phyloP scores from a whole-genome alignment of 2,113 vertebrate species.

The Chascanopsetta lugubris region DNA sequence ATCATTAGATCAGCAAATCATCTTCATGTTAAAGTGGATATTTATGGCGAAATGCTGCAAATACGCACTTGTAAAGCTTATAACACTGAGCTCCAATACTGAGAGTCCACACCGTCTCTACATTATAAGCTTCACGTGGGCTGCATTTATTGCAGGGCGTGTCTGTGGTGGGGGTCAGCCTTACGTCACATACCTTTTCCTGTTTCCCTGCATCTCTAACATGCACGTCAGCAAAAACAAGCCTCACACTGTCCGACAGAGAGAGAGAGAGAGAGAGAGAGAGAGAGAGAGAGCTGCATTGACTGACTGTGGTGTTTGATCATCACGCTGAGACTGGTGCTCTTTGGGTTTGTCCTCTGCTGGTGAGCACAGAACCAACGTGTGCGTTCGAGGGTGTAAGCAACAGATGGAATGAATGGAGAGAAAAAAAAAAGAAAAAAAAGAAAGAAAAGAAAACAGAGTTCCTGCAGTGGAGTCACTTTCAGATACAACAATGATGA shows the following conservation, averaged over 20 bases:
- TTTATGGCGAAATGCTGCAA: constrained; percentile 48
- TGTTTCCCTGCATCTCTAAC: constrained; percentile 38
- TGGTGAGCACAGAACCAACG: constrained; percentile 55
- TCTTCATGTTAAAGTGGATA: constrained; percentile 35
- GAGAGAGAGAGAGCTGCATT: constrained; percentile 30
- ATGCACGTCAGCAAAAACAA: constrained; percentile 56
- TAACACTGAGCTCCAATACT: constrained; percentile 17
- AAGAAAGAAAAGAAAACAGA: not conserved
- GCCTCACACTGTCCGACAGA: constrained; percentile 32
- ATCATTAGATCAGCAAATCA: constrained; percentile 17
- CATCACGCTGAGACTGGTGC: constrained; percentile 23
- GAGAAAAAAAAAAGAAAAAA: constrained; percentile 28
- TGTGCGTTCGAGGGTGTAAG: constrained; percentile 23
- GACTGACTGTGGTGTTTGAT: constrained; percentile 17
- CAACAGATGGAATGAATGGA: constrained; percentile 24
- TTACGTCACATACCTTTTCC: constrained; percentile 6
- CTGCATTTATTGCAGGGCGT: constrained; percentile 38
- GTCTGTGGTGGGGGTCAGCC: constrained; percentile 4
- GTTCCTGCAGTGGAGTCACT: constrained; percentile 21
- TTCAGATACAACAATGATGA: constrained; percentile 48
- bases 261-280: constrained; percentile 28
- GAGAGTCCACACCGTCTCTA: constrained; percentile 9
- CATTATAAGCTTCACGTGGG: constrained; percentile 42
- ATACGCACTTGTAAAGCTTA: constrained; percentile 36
- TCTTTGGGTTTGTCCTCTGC: constrained; percentile 69